A percentile compares a stretch with the other conserved stretches of the same genome.
Evolutionary conservation across 92 coral and sea anemone species (phyloP).

Genomic region (Epizoanthus ramosus): DNA sequence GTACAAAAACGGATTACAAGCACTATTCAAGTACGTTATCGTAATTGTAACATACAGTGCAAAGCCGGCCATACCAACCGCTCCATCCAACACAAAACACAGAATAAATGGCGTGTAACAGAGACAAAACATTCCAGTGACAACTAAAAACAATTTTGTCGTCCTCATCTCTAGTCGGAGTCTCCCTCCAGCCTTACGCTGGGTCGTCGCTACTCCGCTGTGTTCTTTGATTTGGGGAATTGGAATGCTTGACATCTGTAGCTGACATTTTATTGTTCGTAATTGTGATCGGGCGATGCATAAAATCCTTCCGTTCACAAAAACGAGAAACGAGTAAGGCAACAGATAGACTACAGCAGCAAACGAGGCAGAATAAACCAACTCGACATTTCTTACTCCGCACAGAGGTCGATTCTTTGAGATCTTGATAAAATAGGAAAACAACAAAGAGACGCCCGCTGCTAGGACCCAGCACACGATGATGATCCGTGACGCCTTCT

Average conservation of each 20-base stretch:
- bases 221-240: background rate
- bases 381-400: constrained; percentile 48
- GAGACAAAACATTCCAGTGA: constrained; percentile 62
- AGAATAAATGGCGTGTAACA: constrained; percentile 81
- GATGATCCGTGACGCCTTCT: constrained; percentile 54
- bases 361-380: constrained; percentile 17
- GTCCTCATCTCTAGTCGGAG: constrained; percentile 61
- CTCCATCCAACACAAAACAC: constrained; percentile 52
- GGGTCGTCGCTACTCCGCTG: background rate
- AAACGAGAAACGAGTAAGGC: constrained; percentile 60
- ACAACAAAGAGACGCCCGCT: constrained; percentile 6
- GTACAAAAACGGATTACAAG: constrained; percentile 73
- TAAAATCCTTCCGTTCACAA: constrained; percentile 70
- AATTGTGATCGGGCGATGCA: constrained; percentile 61
- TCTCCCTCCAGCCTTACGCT: constrained; percentile 14
- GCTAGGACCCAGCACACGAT: constrained; percentile 60
- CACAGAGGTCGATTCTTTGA: constrained; percentile 53
- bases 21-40: constrained; percentile 75
- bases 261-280: constrained; percentile 53
- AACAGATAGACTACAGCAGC: constrained; percentile 34
- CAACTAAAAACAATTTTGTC: constrained; percentile 69
- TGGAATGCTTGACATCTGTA: background rate
- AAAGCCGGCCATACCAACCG: constrained; percentile 32
- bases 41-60: constrained; percentile 52
- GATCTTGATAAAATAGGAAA: constrained; percentile 43